phyloP scores from a whole-genome alignment of 2,797 vertebrate genomes.

The Aselliscus stoliczkanus region DNA sequence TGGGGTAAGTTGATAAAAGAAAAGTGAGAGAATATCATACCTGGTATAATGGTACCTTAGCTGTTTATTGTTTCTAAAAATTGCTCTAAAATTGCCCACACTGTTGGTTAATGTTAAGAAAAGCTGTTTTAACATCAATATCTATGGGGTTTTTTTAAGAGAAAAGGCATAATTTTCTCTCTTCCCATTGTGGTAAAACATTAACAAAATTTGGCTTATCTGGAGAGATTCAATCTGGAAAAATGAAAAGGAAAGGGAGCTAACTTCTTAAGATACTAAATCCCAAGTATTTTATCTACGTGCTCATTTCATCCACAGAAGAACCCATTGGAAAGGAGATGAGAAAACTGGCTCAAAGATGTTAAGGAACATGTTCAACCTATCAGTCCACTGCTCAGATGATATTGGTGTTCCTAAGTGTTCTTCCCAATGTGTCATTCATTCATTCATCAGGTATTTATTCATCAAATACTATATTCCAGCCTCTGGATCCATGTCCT shows the following conservation, averaged over 20 bases:
- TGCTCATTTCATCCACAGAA: constrained; percentile 7
- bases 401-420: neutral
- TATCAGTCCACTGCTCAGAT: neutral
- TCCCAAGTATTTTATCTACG: neutral
- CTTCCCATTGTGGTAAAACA: neutral
- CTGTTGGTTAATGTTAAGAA: neutral
- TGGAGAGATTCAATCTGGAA: neutral
- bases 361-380: neutral
- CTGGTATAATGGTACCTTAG: neutral
- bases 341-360: constrained; percentile 17
- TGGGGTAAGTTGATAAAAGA: neutral
- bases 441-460: neutral
- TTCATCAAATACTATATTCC: constrained; percentile 26
- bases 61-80: neutral
- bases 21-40: neutral
- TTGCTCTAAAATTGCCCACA: neutral
- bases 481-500: neutral
- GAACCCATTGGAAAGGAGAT: constrained; percentile 5
- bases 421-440: constrained; percentile 2
- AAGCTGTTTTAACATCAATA: constrained; percentile 25
- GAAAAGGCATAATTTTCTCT: neutral
- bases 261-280: constrained; percentile 6
- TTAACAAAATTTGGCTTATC: constrained; percentile 26
- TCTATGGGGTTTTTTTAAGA: constrained; percentile 18
- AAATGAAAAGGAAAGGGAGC: constrained; percentile 3